Conservation (phyloP, 2,888 invertebrate species). For the Callyntrura guangdongensis region DNA sequence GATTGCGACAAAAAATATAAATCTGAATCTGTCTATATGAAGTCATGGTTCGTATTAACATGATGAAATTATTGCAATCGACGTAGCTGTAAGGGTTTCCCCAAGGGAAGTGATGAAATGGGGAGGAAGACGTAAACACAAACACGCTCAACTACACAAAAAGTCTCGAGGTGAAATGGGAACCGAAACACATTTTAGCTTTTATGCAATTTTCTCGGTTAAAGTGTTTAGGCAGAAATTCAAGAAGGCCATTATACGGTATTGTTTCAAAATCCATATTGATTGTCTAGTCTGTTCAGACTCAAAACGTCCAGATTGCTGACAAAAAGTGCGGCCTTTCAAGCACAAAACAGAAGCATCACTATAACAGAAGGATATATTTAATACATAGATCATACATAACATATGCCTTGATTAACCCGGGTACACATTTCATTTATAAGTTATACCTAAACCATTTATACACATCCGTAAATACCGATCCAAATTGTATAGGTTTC, state of each 20-base stretch:
- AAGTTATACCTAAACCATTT: too few relatives aligned
- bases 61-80: too few relatives aligned
- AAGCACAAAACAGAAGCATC: too few relatives aligned
- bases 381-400: too few relatives aligned
- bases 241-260: neutral
- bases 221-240: neutral
- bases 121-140: constrained; percentile 3
- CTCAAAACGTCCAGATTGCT: too few relatives aligned
- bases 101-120: constrained; percentile 2
- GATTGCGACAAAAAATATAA: neutral
- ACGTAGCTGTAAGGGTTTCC: neutral
- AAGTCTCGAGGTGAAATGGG: neutral
- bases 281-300: neutral
- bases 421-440: neutral
- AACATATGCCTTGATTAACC: too few relatives aligned
- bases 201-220: neutral
- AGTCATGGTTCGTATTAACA: too few relatives aligned
- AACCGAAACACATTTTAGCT: neutral
- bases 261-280: neutral
- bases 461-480: neutral
- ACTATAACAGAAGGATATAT: too few relatives aligned
- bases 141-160: neutral
- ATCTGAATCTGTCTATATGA: neutral
- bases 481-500: neutral
- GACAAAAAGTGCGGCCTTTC: too few relatives aligned